Conservation (phyloP, 2,888 invertebrate species). For the Hecatera dysodea region DNA sequence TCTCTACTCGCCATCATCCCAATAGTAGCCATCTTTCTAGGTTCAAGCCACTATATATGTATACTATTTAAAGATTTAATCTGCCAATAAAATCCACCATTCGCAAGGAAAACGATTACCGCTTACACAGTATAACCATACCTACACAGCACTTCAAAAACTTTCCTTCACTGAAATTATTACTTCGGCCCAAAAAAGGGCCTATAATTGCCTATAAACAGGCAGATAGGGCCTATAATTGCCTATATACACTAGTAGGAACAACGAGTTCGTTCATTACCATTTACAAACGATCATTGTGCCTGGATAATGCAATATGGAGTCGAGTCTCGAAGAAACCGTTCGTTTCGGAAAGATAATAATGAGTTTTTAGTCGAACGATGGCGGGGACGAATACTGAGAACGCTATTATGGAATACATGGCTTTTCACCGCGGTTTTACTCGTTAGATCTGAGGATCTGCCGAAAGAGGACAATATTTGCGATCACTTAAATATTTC, state of each 20-base stretch:
- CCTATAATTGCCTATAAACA: conserved; percentile 26
- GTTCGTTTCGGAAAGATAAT: conserved; percentile 62
- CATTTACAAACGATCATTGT: conserved; percentile 62
- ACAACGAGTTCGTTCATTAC: conserved; percentile 64
- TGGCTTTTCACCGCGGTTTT: conserved; percentile 15
- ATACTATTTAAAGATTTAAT: neutral
- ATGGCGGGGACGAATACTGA: conserved; percentile 67
- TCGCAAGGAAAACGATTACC: neutral
- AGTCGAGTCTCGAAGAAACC: conserved; percentile 63
- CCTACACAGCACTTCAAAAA: conserved; percentile 12
- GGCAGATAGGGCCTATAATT: conserved; percentile 23
- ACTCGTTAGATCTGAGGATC: neutral
- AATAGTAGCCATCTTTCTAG: neutral
- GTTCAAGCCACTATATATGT: neutral
- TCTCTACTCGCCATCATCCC: neutral
- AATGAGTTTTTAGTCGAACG: conserved; percentile 72
- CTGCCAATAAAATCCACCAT: neutral
- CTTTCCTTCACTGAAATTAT: conserved; percentile 8
- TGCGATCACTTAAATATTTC: neutral
- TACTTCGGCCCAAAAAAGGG: conserved; percentile 16
- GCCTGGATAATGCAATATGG: conserved; percentile 59
- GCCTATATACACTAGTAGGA: conserved; percentile 11
- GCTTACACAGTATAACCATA: neutral
- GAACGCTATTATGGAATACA: conserved; percentile 58
- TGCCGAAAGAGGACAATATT: neutral